Evolutionary conservation across 2,113 vertebrate genomes (phyloP).

Genomic region (Colius striatus): DNA sequence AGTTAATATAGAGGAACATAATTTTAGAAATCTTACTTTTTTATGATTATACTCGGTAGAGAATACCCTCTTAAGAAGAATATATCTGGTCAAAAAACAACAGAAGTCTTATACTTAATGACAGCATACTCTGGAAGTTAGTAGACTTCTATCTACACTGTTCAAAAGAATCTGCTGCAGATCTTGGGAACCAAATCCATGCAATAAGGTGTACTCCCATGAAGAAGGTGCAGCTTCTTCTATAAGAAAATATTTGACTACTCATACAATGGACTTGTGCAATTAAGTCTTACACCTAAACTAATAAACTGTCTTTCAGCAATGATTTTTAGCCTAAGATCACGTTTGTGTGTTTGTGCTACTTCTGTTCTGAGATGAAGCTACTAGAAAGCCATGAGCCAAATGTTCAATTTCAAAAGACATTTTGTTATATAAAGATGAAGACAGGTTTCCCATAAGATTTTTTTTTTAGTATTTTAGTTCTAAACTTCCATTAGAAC

Average conservation of each 20-base stretch:
- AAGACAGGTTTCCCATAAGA: background rate
- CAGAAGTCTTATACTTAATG: background rate
- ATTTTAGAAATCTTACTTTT: background rate
- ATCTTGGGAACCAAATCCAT: rapidly evolving
- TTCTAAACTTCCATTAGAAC: background rate
- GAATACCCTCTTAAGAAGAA: background rate
- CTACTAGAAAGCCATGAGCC: background rate
- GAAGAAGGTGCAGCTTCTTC: background rate
- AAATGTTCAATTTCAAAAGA: background rate
- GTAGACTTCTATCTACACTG: background rate
- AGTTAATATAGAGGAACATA: background rate
- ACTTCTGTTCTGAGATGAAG: background rate
- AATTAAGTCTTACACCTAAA: background rate
- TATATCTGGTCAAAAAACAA: background rate
- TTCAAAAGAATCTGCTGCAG: background rate
- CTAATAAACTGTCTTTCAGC: background rate
- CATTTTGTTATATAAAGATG: background rate
- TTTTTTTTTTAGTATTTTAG: background rate
- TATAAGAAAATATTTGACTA: background rate
- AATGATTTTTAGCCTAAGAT: background rate
- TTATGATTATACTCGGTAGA: background rate
- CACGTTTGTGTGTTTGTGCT: background rate
- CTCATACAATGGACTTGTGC: background rate
- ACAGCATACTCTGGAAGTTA: background rate
- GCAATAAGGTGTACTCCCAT: rapidly evolving